Conservation (phyloP, 2,888 invertebrate genomes). For the Mayetiola destructor region DNA sequence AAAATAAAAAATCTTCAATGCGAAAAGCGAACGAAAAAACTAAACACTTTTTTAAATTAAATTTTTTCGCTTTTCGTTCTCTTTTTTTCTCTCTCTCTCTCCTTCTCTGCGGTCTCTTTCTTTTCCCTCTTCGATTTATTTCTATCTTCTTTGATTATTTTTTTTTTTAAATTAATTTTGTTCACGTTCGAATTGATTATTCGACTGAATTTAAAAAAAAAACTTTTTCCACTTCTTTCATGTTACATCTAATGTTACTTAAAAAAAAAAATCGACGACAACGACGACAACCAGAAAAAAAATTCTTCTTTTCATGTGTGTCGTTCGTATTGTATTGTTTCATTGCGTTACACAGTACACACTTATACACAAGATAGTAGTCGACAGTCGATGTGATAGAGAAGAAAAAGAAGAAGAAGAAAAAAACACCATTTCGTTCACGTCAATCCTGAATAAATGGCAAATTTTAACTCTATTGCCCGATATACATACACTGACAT, state of each 20-base stretch:
- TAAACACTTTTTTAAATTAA: too few relatives aligned
- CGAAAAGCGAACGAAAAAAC: too few relatives aligned
- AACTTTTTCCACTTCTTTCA: too few relatives aligned
- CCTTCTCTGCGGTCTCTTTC: too few relatives aligned
- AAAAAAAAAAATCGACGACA: conserved; percentile 3
- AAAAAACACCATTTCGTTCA: too few relatives aligned
- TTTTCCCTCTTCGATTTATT: too few relatives aligned
- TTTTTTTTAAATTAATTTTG: not conserved
- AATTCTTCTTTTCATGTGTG: not conserved
- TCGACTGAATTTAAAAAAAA: not conserved
- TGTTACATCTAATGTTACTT: conserved; percentile 13
- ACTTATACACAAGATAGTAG: not conserved
- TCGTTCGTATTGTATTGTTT: not conserved
- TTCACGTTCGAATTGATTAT: not conserved
- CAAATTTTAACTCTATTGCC: not conserved
- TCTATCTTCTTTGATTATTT: not conserved
- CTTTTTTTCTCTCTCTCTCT: too few relatives aligned
- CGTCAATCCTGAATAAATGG: conserved; percentile 9
- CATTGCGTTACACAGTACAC: not conserved
- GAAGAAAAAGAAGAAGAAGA: too few relatives aligned
- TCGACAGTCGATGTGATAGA: not conserved
- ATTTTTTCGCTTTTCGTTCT: too few relatives aligned
- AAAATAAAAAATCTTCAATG: too few relatives aligned
- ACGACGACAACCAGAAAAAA: conserved; percentile 8
- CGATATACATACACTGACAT: too few relatives aligned